Conservation (phyloP, 2,888 invertebrate genomes). For the Amphipyra berbera region DNA sequence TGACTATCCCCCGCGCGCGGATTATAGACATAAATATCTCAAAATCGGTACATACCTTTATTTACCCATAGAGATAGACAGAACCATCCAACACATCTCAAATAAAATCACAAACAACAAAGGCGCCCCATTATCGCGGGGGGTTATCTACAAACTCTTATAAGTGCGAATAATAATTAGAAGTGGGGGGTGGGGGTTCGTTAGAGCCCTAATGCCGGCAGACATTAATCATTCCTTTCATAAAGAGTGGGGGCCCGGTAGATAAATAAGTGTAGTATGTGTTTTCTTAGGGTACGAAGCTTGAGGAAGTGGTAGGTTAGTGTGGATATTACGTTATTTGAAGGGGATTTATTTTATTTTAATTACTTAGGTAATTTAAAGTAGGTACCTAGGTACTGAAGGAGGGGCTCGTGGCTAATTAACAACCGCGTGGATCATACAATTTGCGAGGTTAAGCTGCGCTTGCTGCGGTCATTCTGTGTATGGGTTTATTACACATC, state of each 20-base stretch:
- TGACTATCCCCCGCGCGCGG: too few relatives aligned
- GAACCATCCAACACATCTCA: slow-evolving; percentile 20
- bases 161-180: slow-evolving; percentile 88
- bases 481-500: too few relatives aligned
- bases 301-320: slow-evolving; percentile 71
- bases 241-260: slow-evolving; percentile 88
- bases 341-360: neutral
- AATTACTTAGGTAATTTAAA: neutral
- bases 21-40: too few relatives aligned
- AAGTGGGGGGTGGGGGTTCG: slow-evolving; percentile 75
- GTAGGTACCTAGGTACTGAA: too few relatives aligned
- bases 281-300: slow-evolving; percentile 89
- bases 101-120: slow-evolving; percentile 61
- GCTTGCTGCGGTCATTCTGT: too few relatives aligned
- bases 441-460: too few relatives aligned
- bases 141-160: slow-evolving; percentile 83
- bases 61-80: too few relatives aligned
- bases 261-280: slow-evolving; percentile 90
- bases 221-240: slow-evolving; percentile 90
- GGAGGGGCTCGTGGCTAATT: too few relatives aligned
- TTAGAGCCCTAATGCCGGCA: slow-evolving; percentile 88
- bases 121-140: slow-evolving; percentile 59
- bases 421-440: too few relatives aligned
- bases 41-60: too few relatives aligned
- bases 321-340: slow-evolving; percentile 66